Base-by-base conservation (phyloP, 2,113 vertebrate genomes). In the Smithornis capensis region DNA sequence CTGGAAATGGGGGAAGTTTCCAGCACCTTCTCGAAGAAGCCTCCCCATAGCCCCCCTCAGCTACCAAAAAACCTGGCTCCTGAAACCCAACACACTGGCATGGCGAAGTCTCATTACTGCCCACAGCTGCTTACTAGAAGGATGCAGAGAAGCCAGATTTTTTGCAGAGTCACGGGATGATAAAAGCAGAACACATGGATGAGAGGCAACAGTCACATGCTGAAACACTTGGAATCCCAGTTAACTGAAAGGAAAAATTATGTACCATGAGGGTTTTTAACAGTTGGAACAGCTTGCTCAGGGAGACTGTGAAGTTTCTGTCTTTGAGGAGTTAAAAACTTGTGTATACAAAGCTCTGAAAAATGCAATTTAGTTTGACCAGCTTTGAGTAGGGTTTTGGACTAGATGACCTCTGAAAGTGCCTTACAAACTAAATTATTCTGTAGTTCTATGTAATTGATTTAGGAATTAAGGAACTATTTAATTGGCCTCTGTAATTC, bases 131-230 rank as follows among this genome's bases (percentile, higher is more conserved):
- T 38, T 78, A 53, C 24, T 24, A 8, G 15, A 14, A 87, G 37
- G 12, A 47, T 59, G 13, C 4, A 62, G 31, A 94, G 19, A 65
- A 57, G 10, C 6, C 24, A 52, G 19, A 16, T 71, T 49, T 92
- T 69, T 75, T 11, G 2, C 16, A 5, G n/a, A 70, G 42, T 12
- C 14, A 21, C 2, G 0, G 63, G 25, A 21, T 4, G 0, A 21
- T 62, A 74, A 42, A 69, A 56, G 49, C 44, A 45, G 31, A 47
- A 11, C 11, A 31, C 5, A 16, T 35, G 40, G 19, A 59, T 0
- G 0, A 75, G 31, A 63, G 73, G 35, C 35, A 68, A 27, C 4
- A 75, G 29, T 42, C 5, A 2, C 37, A 35, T 38, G 16, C 10
- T 59, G 21, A 57, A 81, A 55, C 21, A 33, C 0, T 0, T 7